These are phyloP conservation scores for Buphagus erythrorhynchus DNA, from an alignment of 2,797 vertebrate genomes.

Conservation along the genomic window DNA sequence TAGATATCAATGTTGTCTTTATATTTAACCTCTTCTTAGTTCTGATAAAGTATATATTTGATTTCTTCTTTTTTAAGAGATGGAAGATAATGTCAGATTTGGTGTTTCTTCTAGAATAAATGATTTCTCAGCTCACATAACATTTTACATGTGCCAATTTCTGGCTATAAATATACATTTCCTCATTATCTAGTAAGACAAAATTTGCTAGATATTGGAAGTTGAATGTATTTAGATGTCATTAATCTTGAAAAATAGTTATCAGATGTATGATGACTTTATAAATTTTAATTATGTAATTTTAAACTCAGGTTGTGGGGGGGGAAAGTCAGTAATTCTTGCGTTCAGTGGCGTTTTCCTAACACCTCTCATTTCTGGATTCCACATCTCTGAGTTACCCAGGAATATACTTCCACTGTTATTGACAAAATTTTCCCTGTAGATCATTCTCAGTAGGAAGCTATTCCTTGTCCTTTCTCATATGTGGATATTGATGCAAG, in stretches of 20 bases:
- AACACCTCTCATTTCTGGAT: not conserved
- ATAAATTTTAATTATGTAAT: not conserved
- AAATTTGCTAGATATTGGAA: not conserved
- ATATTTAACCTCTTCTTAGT: not conserved
- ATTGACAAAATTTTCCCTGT: not conserved
- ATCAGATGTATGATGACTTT: not conserved
- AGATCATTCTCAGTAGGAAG: not conserved
- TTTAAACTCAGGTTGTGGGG: not conserved
- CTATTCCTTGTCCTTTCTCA: not conserved
- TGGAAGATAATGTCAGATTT: not conserved
- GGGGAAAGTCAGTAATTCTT: not conserved
- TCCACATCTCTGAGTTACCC: not conserved
- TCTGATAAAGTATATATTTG: not conserved
- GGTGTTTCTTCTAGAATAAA: slow-evolving; percentile 9
- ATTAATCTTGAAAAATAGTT: not conserved
- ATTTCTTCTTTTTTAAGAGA: not conserved
- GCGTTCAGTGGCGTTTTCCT: not conserved
- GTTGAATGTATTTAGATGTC: not conserved
- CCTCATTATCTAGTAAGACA: slow-evolving; percentile 17
- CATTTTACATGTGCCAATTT: slow-evolving; percentile 55
- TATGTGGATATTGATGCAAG: not conserved
- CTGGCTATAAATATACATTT: slow-evolving; percentile 39
- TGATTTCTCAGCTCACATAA: not conserved
- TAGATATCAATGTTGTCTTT: not conserved
- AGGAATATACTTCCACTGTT: not conserved